Evolutionary conservation across 1,140 invertebrate genomes (phyloP).

Genomic region (Ptiloglossa arizonensis): DNA sequence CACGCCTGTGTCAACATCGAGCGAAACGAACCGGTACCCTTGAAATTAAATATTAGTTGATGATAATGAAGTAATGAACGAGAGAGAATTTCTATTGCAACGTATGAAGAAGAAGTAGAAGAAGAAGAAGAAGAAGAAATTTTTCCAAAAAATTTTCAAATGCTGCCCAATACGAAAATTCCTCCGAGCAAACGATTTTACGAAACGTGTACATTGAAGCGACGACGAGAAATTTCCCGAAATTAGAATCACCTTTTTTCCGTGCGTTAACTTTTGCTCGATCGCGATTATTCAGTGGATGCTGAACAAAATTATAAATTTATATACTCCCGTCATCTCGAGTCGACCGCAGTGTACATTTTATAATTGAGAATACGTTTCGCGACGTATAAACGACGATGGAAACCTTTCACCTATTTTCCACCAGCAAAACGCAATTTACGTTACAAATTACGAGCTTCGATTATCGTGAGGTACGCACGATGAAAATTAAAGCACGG

Average conservation of each 20-base stretch:
- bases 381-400: too few species aligned
- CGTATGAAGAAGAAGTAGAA: background rate
- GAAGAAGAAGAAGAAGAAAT: constrained; percentile 1
- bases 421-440: background rate
- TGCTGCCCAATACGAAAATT: background rate
- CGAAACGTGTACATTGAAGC: background rate
- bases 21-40: constrained; percentile 21
- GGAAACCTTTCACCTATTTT: background rate
- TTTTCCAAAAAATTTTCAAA: background rate
- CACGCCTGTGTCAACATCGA: background rate
- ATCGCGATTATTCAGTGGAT: too few species aligned
- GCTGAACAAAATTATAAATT: too few species aligned
- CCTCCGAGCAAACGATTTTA: background rate
- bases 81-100: background rate
- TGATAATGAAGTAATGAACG: background rate
- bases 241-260: background rate
- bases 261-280: background rate
- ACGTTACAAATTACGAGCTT: background rate
- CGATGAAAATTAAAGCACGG: background rate
- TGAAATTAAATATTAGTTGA: constrained; percentile 39
- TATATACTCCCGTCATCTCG: too few species aligned
- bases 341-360: too few species aligned
- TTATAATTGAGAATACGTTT: too few species aligned
- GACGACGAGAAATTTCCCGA: background rate
- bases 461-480: background rate